Evolutionary conservation across 35 echinoderm and acorn worm species (phyloP).

Genomic region (Lytechinus variegatus): DNA sequence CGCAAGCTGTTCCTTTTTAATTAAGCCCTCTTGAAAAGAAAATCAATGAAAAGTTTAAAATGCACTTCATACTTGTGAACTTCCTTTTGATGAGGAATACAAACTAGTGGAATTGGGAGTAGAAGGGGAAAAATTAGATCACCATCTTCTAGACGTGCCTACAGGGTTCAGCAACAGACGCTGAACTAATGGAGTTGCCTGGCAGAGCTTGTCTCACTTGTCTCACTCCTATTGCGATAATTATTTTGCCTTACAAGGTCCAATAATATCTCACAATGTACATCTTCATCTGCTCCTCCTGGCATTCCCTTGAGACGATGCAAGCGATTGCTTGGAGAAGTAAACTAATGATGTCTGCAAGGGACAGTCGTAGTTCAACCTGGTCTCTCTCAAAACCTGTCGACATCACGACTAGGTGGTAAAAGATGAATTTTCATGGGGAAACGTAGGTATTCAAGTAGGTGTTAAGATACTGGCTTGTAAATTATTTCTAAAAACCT

Average conservation of each 20-base stretch:
- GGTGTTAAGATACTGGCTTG: not conserved
- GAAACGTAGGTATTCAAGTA: not conserved
- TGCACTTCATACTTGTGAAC: not conserved
- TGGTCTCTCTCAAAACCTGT: not conserved
- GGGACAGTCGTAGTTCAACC: not conserved
- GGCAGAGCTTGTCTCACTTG: not conserved
- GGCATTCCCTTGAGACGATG: not conserved
- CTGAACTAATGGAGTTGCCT: conserved; percentile 1
- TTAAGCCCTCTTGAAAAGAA: not conserved
- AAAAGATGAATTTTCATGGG: not conserved
- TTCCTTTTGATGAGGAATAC: not conserved
- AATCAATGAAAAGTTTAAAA: not conserved
- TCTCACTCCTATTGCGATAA: not conserved
- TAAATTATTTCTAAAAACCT: not conserved
- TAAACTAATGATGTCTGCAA: conserved; percentile 14
- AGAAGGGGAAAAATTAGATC: not conserved
- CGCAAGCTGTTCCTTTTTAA: too few relatives aligned
- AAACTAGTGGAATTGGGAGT: not conserved
- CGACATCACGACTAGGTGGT: not conserved
- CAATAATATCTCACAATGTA: not conserved
- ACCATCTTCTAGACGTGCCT: not conserved
- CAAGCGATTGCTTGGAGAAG: not conserved
- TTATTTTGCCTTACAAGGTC: not conserved
- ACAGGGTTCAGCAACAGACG: not conserved
- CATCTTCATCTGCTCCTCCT: not conserved